A percentile compares a stretch with the other conserved stretches of the same genome.
Conservation (phyloP, 2,113 vertebrate genomes). For the Malurus alboscapulatus region DNA sequence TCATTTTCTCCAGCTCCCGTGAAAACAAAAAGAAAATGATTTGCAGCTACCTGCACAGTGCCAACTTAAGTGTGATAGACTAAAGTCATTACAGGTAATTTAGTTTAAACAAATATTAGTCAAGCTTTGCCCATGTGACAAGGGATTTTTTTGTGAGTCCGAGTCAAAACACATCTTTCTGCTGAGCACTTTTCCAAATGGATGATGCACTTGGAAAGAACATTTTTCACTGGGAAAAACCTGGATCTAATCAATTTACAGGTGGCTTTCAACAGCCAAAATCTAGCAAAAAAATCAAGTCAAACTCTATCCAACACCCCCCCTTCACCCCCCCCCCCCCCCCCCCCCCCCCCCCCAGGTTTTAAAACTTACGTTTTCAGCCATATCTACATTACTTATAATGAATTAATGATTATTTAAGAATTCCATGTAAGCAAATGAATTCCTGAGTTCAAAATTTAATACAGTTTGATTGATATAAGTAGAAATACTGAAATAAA, state of each 20-base stretch:
- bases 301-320: neutral
- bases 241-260: neutral
- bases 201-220: neutral
- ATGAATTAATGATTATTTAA: neutral
- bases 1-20: constrained; percentile 35
- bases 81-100: constrained; percentile 22
- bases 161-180: neutral
- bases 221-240: neutral
- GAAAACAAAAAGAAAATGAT: constrained; percentile 33
- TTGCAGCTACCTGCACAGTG: neutral
- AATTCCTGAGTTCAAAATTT: neutral
- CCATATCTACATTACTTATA: neutral
- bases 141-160: neutral
- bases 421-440: neutral
- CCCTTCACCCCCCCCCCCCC: too few species aligned
- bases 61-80: neutral
- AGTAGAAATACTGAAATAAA: neutral
- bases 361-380: neutral
- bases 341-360: too few species aligned
- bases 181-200: neutral
- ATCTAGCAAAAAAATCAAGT: neutral
- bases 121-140: neutral
- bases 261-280: neutral
- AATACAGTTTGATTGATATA: neutral
- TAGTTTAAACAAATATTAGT: constrained; percentile 11